Evolutionary conservation across 2,888 invertebrate species (phyloP).

Genomic region (Frankliniella fusca): DNA sequence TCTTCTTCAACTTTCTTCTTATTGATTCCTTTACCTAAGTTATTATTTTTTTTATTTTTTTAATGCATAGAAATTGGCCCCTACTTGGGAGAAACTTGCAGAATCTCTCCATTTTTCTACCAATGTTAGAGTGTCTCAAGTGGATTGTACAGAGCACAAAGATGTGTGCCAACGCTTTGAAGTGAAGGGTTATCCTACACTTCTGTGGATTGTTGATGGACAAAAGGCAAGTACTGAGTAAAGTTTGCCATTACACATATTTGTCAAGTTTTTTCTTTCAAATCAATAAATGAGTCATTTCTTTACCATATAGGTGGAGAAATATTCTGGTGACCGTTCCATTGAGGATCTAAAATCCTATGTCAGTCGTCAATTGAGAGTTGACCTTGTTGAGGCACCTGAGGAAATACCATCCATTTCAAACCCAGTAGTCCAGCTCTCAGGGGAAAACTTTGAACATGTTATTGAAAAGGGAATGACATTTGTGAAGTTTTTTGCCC

Average conservation of each 20-base stretch:
- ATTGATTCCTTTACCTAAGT: constrained; percentile 11
- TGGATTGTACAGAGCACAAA: constrained; percentile 78
- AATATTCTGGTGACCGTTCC: constrained; percentile 63
- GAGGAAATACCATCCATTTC: constrained; percentile 43
- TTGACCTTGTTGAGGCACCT: constrained; percentile 50
- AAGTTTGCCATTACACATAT: not conserved
- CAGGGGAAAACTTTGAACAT: constrained; percentile 66
- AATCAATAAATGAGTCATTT: not conserved
- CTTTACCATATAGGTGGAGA: constrained; percentile 62
- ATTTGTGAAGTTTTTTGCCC: constrained; percentile 84
- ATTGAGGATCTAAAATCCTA: constrained; percentile 67
- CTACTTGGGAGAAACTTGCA: constrained; percentile 79
- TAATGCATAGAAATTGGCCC: constrained; percentile 63
- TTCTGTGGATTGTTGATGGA: constrained; percentile 84
- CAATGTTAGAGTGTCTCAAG: constrained; percentile 68
- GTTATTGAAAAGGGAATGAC: constrained; percentile 66
- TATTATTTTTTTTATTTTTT: constrained; percentile 5
- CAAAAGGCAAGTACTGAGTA: constrained; percentile 59
- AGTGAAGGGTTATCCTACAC: constrained; percentile 81
- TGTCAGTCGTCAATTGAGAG: constrained; percentile 64
- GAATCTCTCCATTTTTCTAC: constrained; percentile 62
- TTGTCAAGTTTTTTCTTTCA: not conserved
- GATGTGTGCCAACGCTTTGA: constrained; percentile 73
- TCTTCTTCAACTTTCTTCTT: constrained; percentile 29
- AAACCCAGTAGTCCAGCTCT: constrained; percentile 59